These are phyloP conservation scores for Diploptera punctata DNA, from an alignment of 2,888 invertebrate genomes.

Conservation along the genomic window DNA sequence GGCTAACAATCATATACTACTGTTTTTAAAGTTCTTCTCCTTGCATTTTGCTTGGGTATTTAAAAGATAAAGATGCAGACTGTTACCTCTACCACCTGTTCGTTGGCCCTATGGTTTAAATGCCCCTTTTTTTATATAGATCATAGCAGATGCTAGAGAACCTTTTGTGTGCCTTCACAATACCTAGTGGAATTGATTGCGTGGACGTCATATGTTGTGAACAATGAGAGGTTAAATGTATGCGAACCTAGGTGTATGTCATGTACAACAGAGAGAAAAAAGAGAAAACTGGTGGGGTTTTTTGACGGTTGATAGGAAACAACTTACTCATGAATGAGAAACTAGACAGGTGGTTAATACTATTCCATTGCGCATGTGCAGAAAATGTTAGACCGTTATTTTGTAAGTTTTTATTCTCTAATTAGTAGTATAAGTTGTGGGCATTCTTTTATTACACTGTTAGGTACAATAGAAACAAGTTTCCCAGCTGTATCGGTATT, in stretches of 20 bases:
- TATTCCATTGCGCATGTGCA: background rate
- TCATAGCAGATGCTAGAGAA: too few relatives aligned
- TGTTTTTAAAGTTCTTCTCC: too few relatives aligned
- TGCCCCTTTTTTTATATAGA: too few relatives aligned
- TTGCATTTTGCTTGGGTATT: too few relatives aligned
- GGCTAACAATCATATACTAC: too few relatives aligned
- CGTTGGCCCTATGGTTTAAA: too few relatives aligned
- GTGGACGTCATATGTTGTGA: background rate
- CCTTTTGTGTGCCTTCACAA: too few relatives aligned
- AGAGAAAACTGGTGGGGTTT: background rate
- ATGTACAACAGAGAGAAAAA: too few relatives aligned
- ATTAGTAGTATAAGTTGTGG: background rate
- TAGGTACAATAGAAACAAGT: background rate
- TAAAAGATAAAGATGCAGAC: too few relatives aligned
- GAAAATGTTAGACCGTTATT: constrained; percentile 6
- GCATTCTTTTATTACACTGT: background rate
- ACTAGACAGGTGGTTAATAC: background rate
- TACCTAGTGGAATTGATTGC: too few relatives aligned
- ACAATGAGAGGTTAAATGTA: background rate
- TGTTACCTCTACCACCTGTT: too few relatives aligned
- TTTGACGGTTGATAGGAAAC: background rate
- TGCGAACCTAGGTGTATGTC: background rate
- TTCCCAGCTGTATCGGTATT: background rate
- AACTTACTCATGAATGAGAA: constrained; percentile 7
- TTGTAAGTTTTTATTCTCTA: background rate